These are phyloP conservation scores for Callinectes sapidus DNA, from an alignment of 2,888 invertebrate species.

Conservation along the genomic window DNA sequence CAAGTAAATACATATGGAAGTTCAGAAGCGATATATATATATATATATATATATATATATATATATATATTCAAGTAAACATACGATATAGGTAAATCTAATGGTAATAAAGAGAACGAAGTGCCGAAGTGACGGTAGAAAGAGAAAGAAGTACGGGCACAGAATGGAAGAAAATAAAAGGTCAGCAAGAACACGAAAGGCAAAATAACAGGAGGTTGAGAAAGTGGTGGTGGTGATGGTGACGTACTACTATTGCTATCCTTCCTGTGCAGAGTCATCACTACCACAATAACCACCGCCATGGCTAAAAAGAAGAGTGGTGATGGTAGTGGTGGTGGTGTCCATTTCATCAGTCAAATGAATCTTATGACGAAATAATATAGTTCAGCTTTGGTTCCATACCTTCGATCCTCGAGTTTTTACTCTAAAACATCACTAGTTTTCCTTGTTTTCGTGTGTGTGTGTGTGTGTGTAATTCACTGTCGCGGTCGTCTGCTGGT, in stretches of 20 bases:
- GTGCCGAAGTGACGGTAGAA: not conserved
- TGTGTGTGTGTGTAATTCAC: not conserved
- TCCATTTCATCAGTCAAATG: not conserved
- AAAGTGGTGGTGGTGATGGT: not conserved
- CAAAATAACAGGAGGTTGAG: not conserved
- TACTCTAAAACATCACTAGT: not conserved
- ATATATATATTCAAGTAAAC: not conserved
- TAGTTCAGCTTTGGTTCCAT: not conserved
- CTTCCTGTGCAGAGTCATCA: not conserved
- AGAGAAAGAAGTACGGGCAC: not conserved
- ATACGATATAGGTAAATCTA: not conserved
- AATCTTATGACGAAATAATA: not conserved
- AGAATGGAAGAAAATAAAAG: not conserved
- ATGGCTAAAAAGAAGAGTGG: not conserved
- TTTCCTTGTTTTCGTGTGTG: not conserved
- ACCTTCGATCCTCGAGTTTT: not conserved
- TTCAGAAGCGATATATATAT: too few relatives aligned
- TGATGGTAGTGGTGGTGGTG: slow-evolving; percentile 8
- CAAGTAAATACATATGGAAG: not conserved
- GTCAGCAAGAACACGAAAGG: not conserved
- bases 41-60: too few relatives aligned
- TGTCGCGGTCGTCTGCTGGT: too few relatives aligned
- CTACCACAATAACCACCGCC: not conserved
- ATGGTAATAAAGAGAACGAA: not conserved
- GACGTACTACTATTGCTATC: not conserved